Conservation (phyloP, 23 tunicate species). For the Trididemnum clinides region DNA sequence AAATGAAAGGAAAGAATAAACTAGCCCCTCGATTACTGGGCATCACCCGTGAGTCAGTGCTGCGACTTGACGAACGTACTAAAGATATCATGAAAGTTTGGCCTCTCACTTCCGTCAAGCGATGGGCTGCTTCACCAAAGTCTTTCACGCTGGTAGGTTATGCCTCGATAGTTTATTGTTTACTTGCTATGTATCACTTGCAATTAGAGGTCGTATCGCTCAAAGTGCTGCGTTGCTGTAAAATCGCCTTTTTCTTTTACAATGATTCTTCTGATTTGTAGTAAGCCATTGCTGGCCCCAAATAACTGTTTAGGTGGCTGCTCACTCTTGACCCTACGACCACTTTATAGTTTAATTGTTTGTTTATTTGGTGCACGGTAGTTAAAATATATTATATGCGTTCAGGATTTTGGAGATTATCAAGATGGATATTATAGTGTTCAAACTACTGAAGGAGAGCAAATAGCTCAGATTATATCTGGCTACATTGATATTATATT, state of each 20-base stretch:
- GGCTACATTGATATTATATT: conserved; percentile 98
- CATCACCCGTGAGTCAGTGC: conserved; percentile 81
- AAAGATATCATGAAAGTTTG: conserved; percentile 90
- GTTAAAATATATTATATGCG: too few species aligned
- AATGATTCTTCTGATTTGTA: too few species aligned
- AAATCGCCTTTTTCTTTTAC: too few species aligned
- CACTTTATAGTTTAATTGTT: too few species aligned
- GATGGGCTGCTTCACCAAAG: conserved; percentile 99
- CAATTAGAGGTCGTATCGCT: too few species aligned
- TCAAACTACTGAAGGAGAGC: conserved; percentile 95
- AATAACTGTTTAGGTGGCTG: too few species aligned
- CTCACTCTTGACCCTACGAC: too few species aligned
- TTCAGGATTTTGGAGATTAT: conserved; percentile 97
- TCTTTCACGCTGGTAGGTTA: conserved; percentile 82
- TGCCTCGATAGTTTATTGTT: too few species aligned
- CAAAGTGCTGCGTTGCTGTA: too few species aligned
- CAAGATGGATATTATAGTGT: conserved; percentile 95
- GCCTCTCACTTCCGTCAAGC: conserved; percentile 90
- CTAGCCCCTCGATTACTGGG: conserved; percentile 94
- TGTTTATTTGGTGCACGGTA: too few species aligned
- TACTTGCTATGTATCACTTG: too few species aligned
- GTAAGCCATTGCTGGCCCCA: too few species aligned
- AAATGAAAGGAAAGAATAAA: conserved; percentile 88
- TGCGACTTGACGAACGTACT: conserved; percentile 84
- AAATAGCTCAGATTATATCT: conserved; percentile 90